Percentiles rank a stretch among this genome's conserved stretches.
These are phyloP conservation scores for Microctenopoma steveboyesi DNA, from an alignment of 2,797 vertebrate species.

Conservation along the genomic window DNA sequence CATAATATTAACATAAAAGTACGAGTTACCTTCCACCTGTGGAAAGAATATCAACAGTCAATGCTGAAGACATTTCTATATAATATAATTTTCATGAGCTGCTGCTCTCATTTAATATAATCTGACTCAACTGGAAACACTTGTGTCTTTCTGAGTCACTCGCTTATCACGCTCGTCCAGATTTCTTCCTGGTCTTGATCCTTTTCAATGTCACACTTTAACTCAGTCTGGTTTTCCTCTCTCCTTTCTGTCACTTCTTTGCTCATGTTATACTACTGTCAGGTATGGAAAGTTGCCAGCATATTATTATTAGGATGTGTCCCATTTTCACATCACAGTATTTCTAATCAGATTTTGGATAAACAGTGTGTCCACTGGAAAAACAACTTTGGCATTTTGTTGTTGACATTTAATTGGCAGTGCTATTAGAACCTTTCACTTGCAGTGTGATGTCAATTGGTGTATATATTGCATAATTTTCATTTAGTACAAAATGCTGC, in stretches of 20 bases:
- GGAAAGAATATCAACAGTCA: slow-evolving; percentile 59
- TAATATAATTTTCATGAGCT: slow-evolving; percentile 60
- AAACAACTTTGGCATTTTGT: slow-evolving; percentile 1
- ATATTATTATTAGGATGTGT: background rate
- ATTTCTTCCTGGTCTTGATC: slow-evolving; percentile 21
- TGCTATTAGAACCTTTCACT: background rate
- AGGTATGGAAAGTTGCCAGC: slow-evolving; percentile 10
- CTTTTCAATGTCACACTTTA: slow-evolving; percentile 28
- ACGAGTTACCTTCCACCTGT: slow-evolving; percentile 56
- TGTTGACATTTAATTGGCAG: slow-evolving; percentile 18
- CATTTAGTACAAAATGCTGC: background rate
- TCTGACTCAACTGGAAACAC: slow-evolving; percentile 50
- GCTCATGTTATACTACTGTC: slow-evolving; percentile 2
- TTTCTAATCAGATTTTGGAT: background rate
- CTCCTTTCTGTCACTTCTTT: background rate
- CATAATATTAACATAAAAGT: slow-evolving; percentile 51
- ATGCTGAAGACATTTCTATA: slow-evolving; percentile 63
- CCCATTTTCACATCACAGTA: background rate
- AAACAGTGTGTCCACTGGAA: background rate
- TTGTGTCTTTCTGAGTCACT: slow-evolving; percentile 36
- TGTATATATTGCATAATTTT: slow-evolving; percentile 11
- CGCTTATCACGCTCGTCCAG: slow-evolving; percentile 53
- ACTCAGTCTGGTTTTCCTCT: slow-evolving; percentile 29
- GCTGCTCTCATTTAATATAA: slow-evolving; percentile 59
- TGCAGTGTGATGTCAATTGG: background rate